These are phyloP conservation scores for Oreohelix idahoensis DNA, from an alignment of 1,140 invertebrate genomes.

Conservation along the genomic window DNA sequence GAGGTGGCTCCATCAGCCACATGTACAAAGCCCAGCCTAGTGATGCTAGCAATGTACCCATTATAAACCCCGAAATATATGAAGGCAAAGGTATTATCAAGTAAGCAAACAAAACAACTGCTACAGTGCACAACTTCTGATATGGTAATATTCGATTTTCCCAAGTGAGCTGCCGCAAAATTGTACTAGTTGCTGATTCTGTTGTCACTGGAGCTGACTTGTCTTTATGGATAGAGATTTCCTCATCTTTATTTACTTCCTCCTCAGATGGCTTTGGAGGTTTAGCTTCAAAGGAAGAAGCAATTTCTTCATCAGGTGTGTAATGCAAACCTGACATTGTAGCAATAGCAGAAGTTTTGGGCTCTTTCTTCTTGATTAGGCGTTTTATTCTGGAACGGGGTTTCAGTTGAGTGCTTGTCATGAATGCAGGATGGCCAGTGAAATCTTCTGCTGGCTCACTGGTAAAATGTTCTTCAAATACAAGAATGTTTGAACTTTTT, in stretches of 20 bases:
- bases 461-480: constrained; percentile 50
- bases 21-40: constrained; percentile 56
- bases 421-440: constrained; percentile 36
- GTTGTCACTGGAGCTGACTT: background rate
- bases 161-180: constrained; percentile 22
- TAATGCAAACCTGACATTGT: constrained; percentile 54
- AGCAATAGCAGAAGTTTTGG: constrained; percentile 48
- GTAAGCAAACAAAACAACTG: constrained; percentile 57
- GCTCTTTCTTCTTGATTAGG: constrained; percentile 43
- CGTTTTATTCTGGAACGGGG: constrained; percentile 43
- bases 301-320: constrained; percentile 43
- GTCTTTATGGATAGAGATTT: background rate
- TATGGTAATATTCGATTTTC: constrained; percentile 44
- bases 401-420: constrained; percentile 31
- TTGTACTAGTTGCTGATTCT: constrained; percentile 9
- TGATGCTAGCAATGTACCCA: constrained; percentile 57
- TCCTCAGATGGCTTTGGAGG: background rate
- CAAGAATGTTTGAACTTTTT: constrained; percentile 41
- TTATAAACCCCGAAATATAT: constrained; percentile 66
- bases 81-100: constrained; percentile 66
- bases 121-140: constrained; percentile 45
- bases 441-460: constrained; percentile 57
- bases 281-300: background rate
- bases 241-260: background rate
- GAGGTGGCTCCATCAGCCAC: constrained; percentile 55